These are phyloP conservation scores for Margarornis squamiger DNA, from an alignment of 2,797 vertebrate genomes.

Conservation along the genomic window DNA sequence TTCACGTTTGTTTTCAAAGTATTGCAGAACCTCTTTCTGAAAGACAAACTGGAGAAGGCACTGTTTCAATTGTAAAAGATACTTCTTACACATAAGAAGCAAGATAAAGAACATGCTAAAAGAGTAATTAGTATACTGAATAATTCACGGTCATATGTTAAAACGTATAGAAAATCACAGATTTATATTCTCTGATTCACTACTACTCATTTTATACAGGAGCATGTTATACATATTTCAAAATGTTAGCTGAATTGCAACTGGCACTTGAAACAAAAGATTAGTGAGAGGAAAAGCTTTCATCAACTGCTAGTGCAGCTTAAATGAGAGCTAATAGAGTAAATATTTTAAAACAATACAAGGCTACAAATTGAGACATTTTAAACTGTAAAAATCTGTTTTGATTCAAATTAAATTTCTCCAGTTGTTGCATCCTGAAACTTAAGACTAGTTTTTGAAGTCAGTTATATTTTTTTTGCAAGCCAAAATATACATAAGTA, in stretches of 20 bases:
- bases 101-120: not conserved
- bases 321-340: not conserved
- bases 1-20: constrained; percentile 2
- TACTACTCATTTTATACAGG: not conserved
- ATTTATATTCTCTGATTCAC: not conserved
- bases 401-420: not conserved
- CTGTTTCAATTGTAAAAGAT: not conserved
- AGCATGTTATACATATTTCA: not conserved
- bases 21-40: not conserved
- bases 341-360: not conserved
- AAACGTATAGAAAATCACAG: not conserved
- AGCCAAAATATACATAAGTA: not conserved
- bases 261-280: not conserved
- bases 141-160: not conserved
- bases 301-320: not conserved
- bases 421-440: not conserved
- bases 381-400: not conserved
- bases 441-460: not conserved
- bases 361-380: not conserved
- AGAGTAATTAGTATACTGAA: not conserved
- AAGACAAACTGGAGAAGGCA: not conserved
- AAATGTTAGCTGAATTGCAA: not conserved
- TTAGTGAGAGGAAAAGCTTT: not conserved
- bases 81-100: not conserved
- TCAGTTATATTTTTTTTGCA: not conserved